Evolutionary conservation across 2,888 invertebrate species (phyloP).

Genomic region (Cheilosia grossa): DNA sequence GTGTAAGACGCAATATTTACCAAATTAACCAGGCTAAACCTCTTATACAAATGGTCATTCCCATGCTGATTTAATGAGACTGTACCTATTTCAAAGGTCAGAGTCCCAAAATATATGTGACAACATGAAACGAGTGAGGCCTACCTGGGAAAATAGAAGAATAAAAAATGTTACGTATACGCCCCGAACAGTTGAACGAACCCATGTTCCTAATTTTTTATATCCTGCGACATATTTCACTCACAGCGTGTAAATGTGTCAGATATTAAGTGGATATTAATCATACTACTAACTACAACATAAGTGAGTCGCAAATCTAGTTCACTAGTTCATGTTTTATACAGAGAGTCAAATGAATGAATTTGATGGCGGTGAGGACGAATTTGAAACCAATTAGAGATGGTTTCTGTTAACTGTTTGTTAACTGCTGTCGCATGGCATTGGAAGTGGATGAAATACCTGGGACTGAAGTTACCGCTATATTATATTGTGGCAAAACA

Average conservation of each 20-base stretch:
- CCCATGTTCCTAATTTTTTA: slow-evolving; percentile 22
- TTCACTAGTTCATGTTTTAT: slow-evolving; percentile 52
- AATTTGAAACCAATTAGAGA: slow-evolving; percentile 54
- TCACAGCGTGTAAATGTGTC: slow-evolving; percentile 4
- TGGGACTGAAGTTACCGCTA: not conserved
- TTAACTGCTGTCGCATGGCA: slow-evolving; percentile 4
- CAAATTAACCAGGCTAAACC: not conserved
- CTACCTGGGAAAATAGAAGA: not conserved
- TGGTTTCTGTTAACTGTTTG: slow-evolving; percentile 4
- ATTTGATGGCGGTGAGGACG: slow-evolving; percentile 48
- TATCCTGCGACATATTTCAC: slow-evolving; percentile 34
- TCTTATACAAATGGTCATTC: slow-evolving; percentile 13
- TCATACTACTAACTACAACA: slow-evolving; percentile 30
- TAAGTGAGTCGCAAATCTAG: slow-evolving; percentile 37
- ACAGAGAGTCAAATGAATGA: slow-evolving; percentile 28
- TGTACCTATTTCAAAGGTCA: no score
- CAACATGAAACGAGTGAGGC: not conserved
- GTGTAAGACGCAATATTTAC: slow-evolving; percentile 3
- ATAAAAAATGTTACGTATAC: slow-evolving; percentile 56
- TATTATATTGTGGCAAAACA: not conserved
- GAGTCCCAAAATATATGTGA: not conserved
- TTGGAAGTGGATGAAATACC: not conserved
- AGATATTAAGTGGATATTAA: slow-evolving; percentile 31
- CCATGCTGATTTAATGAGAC: not conserved
- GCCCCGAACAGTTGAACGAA: slow-evolving; percentile 56